Percentiles rank a stretch among this genome's conserved stretches.
Evolutionary conservation across 2,797 vertebrate species (phyloP).

Genomic region (Squalus acanthias): DNA sequence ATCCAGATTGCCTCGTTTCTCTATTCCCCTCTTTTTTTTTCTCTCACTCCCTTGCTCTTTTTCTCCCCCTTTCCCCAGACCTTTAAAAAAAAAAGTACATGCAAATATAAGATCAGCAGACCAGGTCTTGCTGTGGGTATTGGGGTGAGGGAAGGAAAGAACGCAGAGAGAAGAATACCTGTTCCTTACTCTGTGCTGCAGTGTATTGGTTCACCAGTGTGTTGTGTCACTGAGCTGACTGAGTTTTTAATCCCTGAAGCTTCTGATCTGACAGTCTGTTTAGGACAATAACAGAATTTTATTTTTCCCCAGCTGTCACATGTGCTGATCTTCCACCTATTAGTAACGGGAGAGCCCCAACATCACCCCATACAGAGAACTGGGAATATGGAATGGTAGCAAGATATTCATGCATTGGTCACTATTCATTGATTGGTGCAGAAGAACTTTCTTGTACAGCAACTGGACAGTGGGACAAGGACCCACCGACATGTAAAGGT

Average conservation of each 20-base stretch:
- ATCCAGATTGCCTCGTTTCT: not conserved
- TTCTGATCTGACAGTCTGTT: not conserved
- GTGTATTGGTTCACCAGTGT: not conserved
- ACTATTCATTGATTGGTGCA: not conserved
- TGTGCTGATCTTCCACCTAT: conserved; percentile 3
- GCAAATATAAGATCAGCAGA: not conserved
- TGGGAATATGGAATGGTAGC: not conserved
- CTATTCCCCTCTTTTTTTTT: not conserved
- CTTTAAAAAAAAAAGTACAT: not conserved
- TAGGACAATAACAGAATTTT: not conserved
- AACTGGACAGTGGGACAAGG: not conserved
- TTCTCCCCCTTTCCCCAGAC: too few relatives aligned
- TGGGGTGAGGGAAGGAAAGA: not conserved
- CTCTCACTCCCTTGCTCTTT: not conserved
- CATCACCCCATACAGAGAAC: not conserved
- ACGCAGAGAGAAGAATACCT: not conserved
- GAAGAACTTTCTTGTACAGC: not conserved
- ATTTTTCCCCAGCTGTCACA: not conserved
- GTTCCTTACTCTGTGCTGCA: not conserved
- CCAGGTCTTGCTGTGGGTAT: not conserved
- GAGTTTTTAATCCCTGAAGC: not conserved
- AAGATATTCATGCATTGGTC: not conserved
- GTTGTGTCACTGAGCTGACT: not conserved
- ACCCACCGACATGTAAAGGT: not conserved
- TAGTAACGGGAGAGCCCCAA: not conserved